Evolutionary conservation across 1,140 invertebrate genomes (phyloP), one percentile per base, ranked within the genome.

Genomic region (Aphidius ervi): DNA sequence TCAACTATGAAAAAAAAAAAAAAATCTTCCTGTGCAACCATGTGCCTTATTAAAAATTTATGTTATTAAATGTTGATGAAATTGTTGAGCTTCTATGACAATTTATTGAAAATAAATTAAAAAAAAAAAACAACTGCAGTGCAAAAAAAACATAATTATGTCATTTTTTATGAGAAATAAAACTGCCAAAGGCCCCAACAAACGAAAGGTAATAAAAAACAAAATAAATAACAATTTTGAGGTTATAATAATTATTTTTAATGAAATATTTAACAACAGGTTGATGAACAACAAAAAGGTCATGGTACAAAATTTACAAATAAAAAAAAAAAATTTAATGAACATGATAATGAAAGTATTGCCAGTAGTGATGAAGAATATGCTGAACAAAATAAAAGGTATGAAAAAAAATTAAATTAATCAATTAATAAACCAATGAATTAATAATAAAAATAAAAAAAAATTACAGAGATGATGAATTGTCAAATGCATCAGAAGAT

Each of bases 401-500:
- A 53, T 43, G 16, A 20, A 10, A 9, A 8, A 20, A 40, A n/a
- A 20, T 5, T 5, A 9, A 1, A 55, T 10, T 6, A 37, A 54
- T 1, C 52, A 54, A 3, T 8, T 37, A 54, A 8, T 7, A 54
- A 8, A n/a, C 3, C 0, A 63, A 23, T 39, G 50, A 56, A 39
- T 40, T 58, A 45, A n/a, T 49, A 56, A 52, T 50, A 45, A 16
- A 16, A 16, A 1, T 43, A 52, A 50, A 31, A 47, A 31, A 46
- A 6, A 37, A 61, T n/a, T 41, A 65, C 53, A 9, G 50, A 60
- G 60, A 42, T 20, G 20, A 68, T 23, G 62, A 67, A 20, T 67
- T 61, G 4, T 4, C 42, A 10, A 65, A 66, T 41, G 82, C 83
- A 3, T 83, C 82, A 46, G 84, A 87, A 59, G 88, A 88, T 65